phyloP scores from a whole-genome alignment of 2,797 vertebrate genomes.

The Tenualosa ilisha region DNA sequence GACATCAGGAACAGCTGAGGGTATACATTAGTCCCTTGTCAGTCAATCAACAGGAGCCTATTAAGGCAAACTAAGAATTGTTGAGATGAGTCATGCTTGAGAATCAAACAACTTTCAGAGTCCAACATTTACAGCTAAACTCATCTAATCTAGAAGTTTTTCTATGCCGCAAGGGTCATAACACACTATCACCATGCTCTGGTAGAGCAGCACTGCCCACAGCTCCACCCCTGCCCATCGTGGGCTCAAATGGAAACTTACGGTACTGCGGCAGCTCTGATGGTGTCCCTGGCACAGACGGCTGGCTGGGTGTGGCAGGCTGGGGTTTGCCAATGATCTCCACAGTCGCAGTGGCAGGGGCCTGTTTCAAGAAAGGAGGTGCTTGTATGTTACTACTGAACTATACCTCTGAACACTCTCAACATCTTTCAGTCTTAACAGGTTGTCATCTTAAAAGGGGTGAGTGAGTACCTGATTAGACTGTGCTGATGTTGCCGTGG shows the following conservation, averaged over 20 bases:
- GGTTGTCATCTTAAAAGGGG: neutral
- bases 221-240: too few species aligned
- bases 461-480: constrained; percentile 64
- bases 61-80: neutral
- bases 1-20: constrained; percentile 85
- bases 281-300: constrained; percentile 73
- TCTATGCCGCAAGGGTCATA: neutral
- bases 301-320: constrained; percentile 67
- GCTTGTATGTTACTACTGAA: neutral
- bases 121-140: too few species aligned
- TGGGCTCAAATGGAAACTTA: constrained; percentile 56
- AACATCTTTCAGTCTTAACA: neutral
- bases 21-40: neutral
- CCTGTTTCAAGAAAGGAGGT: neutral
- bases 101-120: too few species aligned
- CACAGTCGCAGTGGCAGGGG: constrained; percentile 52
- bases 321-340: constrained; percentile 79
- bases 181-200: neutral
- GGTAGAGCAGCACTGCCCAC: neutral
- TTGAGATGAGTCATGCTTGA: too few species aligned
- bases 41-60: neutral
- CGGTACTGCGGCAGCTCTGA: constrained; percentile 78
- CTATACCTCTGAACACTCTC: too few species aligned
- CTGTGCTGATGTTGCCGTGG: constrained; percentile 54
- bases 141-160: too few species aligned